Conservation (phyloP, 2,888 invertebrate genomes). For the Epinotia brunnichana region DNA sequence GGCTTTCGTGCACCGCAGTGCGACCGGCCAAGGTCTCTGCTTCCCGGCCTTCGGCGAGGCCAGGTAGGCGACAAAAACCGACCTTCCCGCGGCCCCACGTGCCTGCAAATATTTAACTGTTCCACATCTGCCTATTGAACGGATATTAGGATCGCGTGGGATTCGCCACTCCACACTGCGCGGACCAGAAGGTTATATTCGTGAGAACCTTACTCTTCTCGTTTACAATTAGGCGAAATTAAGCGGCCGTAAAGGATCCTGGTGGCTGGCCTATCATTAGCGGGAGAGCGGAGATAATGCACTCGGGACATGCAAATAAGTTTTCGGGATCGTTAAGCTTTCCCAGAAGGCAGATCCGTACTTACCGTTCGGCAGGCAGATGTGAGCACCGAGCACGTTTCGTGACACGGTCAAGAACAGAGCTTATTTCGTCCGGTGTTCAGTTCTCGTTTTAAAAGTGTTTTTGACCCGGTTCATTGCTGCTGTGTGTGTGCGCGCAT, state of each 20-base stretch:
- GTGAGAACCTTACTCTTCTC: slow-evolving; percentile 77
- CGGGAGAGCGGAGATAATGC: slow-evolving; percentile 72
- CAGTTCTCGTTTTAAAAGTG: slow-evolving; percentile 79
- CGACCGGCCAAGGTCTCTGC: slow-evolving; percentile 58
- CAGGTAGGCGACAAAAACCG: slow-evolving; percentile 44
- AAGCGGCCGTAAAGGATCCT: slow-evolving; percentile 72
- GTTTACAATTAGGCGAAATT: slow-evolving; percentile 79
- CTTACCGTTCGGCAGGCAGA: slow-evolving; percentile 80
- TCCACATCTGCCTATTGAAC: slow-evolving; percentile 69
- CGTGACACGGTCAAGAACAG: slow-evolving; percentile 81
- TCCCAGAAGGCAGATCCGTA: slow-evolving; percentile 77
- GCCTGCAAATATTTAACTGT: slow-evolving; percentile 66
- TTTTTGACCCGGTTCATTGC: slow-evolving; percentile 79
- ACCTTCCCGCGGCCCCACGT: slow-evolving; percentile 62
- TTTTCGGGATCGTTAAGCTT: slow-evolving; percentile 79
- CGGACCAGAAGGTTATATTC: slow-evolving; percentile 75
- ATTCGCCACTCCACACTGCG: slow-evolving; percentile 71
- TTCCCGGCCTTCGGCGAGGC: slow-evolving; percentile 59
- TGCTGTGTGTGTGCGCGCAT: slow-evolving; percentile 69
- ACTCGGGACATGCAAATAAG: slow-evolving; percentile 78
- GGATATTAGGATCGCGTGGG: slow-evolving; percentile 76
- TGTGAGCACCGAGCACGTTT: slow-evolving; percentile 66
- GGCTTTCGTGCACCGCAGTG: slow-evolving; percentile 67
- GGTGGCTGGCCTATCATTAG: slow-evolving; percentile 77
- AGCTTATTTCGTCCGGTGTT: slow-evolving; percentile 78